Base-by-base conservation (phyloP, 2,888 invertebrate species). In the Eumacrocentrus americanus region DNA sequence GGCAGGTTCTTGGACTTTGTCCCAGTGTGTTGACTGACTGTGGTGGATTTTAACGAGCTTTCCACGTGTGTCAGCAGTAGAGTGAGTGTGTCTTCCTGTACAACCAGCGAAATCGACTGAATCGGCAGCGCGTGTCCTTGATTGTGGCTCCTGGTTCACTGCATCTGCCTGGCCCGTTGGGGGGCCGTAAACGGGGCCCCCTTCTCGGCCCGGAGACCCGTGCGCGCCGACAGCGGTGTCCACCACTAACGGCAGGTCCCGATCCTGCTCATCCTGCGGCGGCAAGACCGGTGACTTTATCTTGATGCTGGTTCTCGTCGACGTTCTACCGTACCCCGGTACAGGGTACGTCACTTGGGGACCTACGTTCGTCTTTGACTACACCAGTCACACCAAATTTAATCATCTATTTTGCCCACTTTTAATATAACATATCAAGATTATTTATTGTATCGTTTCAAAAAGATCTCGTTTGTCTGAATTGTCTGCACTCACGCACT, bases 111-210 rank as follows among this genome's bases (percentile, higher is more conserved):
- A n/a, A n/a, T n/a, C n/a, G n/a, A n/a, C n/a, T n/a, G n/a, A n/a
- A n/a, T n/a, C n/a, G n/a, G n/a, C n/a, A n/a, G n/a, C n/a, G n/a
- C n/a, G n/a, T n/a, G n/a, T n/a, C n/a, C n/a, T n/a, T n/a, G n/a
- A n/a, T n/a, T n/a, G 67, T 60, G 59, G 63, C 67, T 64, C 66
- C 62, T n/a, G 37, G 58, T 65, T 62, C 60, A 65, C 61, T 69
- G 67, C 70, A 70, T 72, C 69, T 64, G 70, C 67, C 67, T 66
- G 75, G 71, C 72, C 75, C 73, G 70, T 69, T 68, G 63, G 76
- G 76, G 76, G 77, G 74, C 76, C 76, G 68, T 69, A 58, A 51
- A 51, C 66, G 62, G 70, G 74, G 73, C 74, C 76, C 75, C 76
- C 76, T 67, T 73, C 67, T 62, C 57, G 66, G 62, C 72, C 68